Conservation (phyloP, 1,140 invertebrate genomes). For the Eufriesea mexicana region DNA sequence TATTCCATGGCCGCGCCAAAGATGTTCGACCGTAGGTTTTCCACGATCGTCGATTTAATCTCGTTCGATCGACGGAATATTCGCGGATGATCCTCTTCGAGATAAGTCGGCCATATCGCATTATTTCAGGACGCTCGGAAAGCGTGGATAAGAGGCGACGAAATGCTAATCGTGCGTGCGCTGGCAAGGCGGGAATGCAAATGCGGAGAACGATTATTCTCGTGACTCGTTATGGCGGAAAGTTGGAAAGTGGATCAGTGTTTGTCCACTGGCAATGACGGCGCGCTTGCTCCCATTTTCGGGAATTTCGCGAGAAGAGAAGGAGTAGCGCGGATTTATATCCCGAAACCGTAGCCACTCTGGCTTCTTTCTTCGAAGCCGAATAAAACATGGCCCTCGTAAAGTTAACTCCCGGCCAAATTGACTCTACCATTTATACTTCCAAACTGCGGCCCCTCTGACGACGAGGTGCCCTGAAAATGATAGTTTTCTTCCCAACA, state of each 20-base stretch:
- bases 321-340: neutral
- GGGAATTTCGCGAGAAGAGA: neutral
- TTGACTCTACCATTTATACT: neutral
- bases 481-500: neutral
- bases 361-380: neutral
- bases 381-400: constrained; percentile 20
- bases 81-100: neutral
- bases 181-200: too few species aligned
- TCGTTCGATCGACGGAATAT: neutral
- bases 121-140: too few species aligned
- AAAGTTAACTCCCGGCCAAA: constrained; percentile 13
- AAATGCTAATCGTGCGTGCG: too few species aligned
- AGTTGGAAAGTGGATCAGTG: too few species aligned
- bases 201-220: too few species aligned
- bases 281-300: neutral
- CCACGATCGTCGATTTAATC: neutral
- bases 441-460: neutral
- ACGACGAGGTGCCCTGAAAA: neutral
- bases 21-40: too few species aligned
- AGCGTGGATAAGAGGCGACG: too few species aligned
- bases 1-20: too few species aligned
- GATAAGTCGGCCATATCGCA: too few species aligned
- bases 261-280: neutral
- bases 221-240: too few species aligned
- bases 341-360: neutral